phyloP scores from a whole-genome alignment of 1,140 invertebrate species.

The Xylocopa sonorina region DNA sequence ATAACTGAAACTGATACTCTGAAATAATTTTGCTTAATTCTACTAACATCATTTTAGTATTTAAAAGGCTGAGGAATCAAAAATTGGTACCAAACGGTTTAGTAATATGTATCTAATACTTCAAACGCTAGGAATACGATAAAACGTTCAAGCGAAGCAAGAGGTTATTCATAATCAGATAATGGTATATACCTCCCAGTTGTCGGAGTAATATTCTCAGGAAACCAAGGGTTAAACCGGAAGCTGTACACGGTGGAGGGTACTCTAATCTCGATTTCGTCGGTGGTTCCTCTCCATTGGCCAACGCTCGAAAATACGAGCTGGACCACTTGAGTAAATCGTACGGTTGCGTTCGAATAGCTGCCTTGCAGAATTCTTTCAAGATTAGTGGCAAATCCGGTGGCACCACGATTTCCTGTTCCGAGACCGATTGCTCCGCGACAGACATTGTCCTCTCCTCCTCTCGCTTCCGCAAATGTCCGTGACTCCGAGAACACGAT shows the following conservation, averaged over 20 bases:
- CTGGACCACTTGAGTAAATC: constrained; percentile 93
- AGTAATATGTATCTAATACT: not conserved
- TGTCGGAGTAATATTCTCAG: constrained; percentile 90
- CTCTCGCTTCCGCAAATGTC: not conserved
- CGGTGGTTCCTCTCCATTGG: constrained; percentile 86
- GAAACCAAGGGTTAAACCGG: constrained; percentile 90
- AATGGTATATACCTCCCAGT: constrained; percentile 79
- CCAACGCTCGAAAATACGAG: constrained; percentile 88
- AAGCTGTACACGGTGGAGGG: constrained; percentile 82
- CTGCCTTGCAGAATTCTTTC: constrained; percentile 95
- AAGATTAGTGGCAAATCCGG: constrained; percentile 91
- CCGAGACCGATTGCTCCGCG: constrained; percentile 40
- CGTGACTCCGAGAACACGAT: not conserved
- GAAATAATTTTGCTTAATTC: no score
- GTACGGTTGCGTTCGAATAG: constrained; percentile 93
- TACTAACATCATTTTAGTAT: no score
- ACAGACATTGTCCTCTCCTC: constrained; percentile 45
- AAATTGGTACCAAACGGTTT: no score
- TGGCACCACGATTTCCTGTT: constrained; percentile 87
- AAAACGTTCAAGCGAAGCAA: not conserved
- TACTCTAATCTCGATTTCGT: constrained; percentile 90
- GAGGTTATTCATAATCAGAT: not conserved
- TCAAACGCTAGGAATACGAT: not conserved
- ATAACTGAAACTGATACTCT: no score
- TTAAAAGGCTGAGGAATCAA: no score